phyloP scores from a whole-genome alignment of 2,113 vertebrate genomes.

The Eptesicus fuscus region DNA sequence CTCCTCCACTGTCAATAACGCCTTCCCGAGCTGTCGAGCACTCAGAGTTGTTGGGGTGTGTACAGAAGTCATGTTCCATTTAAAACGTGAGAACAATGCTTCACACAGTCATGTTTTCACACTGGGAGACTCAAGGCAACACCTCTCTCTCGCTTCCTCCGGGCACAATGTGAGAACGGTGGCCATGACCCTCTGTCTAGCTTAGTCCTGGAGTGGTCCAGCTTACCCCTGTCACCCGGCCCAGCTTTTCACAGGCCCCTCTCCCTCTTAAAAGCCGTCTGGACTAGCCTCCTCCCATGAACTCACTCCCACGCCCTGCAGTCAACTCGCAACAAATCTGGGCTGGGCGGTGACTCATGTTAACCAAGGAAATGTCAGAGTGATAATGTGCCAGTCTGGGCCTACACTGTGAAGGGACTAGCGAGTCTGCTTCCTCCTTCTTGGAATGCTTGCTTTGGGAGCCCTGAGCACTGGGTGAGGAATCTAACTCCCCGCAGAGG shows the following conservation, averaged over 20 bases:
- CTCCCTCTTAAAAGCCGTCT: background rate
- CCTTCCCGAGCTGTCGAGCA: background rate
- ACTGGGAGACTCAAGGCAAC: background rate
- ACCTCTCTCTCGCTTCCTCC: background rate
- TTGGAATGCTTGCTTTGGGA: background rate
- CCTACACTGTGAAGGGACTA: background rate
- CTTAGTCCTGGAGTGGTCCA: background rate
- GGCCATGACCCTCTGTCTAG: background rate
- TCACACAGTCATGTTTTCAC: background rate
- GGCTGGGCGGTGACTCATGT: background rate
- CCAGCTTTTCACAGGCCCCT: background rate
- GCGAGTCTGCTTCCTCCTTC: background rate
- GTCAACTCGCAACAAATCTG: background rate
- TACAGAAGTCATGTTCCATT: background rate
- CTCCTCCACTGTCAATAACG: background rate
- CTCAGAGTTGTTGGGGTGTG: background rate
- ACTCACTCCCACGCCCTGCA: too few species aligned
- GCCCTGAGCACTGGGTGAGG: background rate
- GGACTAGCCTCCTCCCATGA: background rate
- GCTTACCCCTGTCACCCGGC: background rate
- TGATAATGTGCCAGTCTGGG: background rate
- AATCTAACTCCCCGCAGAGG: background rate
- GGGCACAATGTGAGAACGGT: background rate
- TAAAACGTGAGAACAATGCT: background rate
- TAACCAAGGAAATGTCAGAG: background rate